Percentiles rank a stretch among this genome's conserved stretches.
These are phyloP conservation scores for Argentina silus DNA, from an alignment of 2,797 vertebrate species.

Conservation along the genomic window DNA sequence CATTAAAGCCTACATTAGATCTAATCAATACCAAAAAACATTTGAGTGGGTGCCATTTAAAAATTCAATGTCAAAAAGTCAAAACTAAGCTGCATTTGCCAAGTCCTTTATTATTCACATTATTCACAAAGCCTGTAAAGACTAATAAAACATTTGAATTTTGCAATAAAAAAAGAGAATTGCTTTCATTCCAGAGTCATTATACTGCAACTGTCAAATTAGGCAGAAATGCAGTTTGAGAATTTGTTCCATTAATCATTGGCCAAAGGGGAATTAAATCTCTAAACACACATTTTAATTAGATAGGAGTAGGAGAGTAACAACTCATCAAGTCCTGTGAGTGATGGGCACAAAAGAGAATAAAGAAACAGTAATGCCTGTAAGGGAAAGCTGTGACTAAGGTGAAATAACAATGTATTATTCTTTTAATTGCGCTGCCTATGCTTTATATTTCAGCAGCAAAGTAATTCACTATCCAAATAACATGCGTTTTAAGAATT, in stretches of 20 bases:
- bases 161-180: slow-evolving; percentile 17
- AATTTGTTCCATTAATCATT: slow-evolving; percentile 18
- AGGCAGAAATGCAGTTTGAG: slow-evolving; percentile 15
- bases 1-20: not conserved
- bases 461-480: not conserved
- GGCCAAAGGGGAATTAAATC: slow-evolving; percentile 2
- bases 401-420: not conserved
- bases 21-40: not conserved
- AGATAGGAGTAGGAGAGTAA: slow-evolving; percentile 3
- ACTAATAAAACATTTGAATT: slow-evolving; percentile 15
- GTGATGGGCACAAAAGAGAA: slow-evolving; percentile 26
- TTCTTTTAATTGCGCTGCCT: not conserved
- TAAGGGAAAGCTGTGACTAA: not conserved
- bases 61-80: too few relatives aligned
- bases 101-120: too few relatives aligned
- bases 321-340: slow-evolving; percentile 44
- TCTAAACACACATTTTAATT: not conserved
- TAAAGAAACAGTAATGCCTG: not conserved
- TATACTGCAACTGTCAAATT: slow-evolving; percentile 5
- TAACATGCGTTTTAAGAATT: slow-evolving; percentile 34
- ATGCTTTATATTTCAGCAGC: not conserved
- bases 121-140: slow-evolving; percentile 15
- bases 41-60: not conserved
- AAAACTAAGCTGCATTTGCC: slow-evolving; percentile 17
- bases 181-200: slow-evolving; percentile 10